Conservation (phyloP, 1,140 invertebrate species). For the Drosophila neocordata region DNA sequence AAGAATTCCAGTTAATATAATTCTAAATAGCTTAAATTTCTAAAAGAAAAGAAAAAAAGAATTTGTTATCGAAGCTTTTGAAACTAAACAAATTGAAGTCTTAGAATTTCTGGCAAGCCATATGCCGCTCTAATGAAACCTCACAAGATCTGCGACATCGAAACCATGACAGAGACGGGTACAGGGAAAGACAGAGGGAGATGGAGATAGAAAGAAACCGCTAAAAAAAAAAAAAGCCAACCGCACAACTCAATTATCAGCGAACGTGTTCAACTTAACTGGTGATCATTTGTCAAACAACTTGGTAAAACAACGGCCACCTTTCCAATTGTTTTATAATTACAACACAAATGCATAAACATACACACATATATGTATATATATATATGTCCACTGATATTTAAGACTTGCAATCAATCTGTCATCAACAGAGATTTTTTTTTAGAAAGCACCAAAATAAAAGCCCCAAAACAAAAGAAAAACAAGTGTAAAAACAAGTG, state of each 20-base stretch:
- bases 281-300: conserved; percentile 43
- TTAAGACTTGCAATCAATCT: conserved; percentile 27
- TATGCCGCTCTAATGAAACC: conserved; percentile 46
- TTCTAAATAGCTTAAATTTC: too few species aligned
- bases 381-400: conserved; percentile 8
- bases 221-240: conserved; percentile 11
- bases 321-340: conserved; percentile 78
- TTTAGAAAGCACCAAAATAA: conserved; percentile 67
- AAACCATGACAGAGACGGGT: neutral
- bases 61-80: neutral
- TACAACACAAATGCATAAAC: conserved; percentile 25
- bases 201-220: neutral
- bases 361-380: neutral
- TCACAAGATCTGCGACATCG: conserved; percentile 17
- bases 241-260: conserved; percentile 45
- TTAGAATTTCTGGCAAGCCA: conserved; percentile 3
- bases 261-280: conserved; percentile 34
- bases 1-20: too few species aligned
- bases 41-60: too few species aligned
- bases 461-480: neutral
- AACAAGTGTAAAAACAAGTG: conserved; percentile 52
- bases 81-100: conserved; percentile 9
- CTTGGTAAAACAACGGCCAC: conserved; percentile 29
- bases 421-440: conserved; percentile 30
- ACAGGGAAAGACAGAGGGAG: neutral